These are phyloP conservation scores for Hyperopisus bebe DNA, from an alignment of 2,113 vertebrate species.

Conservation along the genomic window DNA sequence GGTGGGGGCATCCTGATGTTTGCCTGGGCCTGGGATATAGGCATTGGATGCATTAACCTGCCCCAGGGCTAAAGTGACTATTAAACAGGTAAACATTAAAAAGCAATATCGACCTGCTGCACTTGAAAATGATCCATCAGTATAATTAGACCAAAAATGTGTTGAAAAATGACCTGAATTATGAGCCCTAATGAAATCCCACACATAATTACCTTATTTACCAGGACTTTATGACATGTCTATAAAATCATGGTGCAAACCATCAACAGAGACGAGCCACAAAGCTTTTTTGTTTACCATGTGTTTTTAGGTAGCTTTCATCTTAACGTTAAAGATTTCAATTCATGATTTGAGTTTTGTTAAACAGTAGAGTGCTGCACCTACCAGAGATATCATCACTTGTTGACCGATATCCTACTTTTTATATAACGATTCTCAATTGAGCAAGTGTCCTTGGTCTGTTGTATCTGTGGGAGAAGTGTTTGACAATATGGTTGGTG, in stretches of 20 bases:
- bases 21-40: not conserved
- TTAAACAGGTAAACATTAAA: not conserved
- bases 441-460: not conserved
- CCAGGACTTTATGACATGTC: not conserved
- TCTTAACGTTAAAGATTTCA: not conserved
- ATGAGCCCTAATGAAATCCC: not conserved
- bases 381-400: not conserved
- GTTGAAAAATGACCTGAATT: not conserved
- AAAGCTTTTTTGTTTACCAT: not conserved
- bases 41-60: not conserved
- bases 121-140: not conserved
- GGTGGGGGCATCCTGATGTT: not conserved
- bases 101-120: not conserved
- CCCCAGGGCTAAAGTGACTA: not conserved
- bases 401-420: not conserved
- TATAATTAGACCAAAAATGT: not conserved
- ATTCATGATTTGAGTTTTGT: not conserved
- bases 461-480: not conserved
- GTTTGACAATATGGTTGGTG: not conserved
- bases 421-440: not conserved
- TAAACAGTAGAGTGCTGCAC: not conserved
- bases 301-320: not conserved
- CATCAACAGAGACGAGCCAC: not conserved
- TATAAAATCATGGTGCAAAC: not conserved
- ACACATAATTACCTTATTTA: not conserved